phyloP scores from a whole-genome alignment of 2,113 vertebrate species.

The Strix uralensis region DNA sequence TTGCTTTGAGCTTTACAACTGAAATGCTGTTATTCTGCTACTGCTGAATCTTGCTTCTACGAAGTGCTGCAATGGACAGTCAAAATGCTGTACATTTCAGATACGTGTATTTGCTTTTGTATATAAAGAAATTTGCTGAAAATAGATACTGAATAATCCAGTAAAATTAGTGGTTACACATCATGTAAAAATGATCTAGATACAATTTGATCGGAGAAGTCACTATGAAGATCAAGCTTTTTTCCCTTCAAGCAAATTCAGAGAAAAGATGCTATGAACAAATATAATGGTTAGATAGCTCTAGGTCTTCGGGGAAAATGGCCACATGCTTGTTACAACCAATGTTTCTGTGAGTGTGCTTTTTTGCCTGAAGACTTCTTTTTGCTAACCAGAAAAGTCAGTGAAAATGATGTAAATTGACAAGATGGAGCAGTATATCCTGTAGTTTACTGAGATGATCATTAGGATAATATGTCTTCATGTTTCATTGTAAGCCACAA shows the following conservation, averaged over 20 bases:
- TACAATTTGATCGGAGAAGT: background rate
- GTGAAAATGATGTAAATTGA: constrained; percentile 60
- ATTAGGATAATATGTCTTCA: constrained; percentile 2
- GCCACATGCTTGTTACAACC: constrained; percentile 35
- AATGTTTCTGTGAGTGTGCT: background rate
- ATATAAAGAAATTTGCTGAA: background rate
- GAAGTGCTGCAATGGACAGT: background rate
- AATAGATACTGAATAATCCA: background rate
- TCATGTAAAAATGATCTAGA: background rate
- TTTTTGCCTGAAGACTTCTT: constrained; percentile 44
- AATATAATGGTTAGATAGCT: background rate
- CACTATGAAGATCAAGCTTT: background rate
- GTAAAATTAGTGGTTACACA: background rate
- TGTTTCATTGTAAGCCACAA: background rate
- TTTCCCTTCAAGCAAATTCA: background rate
- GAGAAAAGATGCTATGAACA: background rate
- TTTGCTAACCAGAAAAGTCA: constrained; percentile 29
- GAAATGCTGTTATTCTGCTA: background rate
- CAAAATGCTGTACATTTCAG: background rate
- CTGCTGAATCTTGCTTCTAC: background rate
- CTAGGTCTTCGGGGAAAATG: constrained; percentile 3
- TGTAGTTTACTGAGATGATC: background rate
- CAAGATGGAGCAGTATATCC: background rate
- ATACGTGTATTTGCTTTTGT: background rate
- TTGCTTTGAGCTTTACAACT: background rate